These are phyloP conservation scores for Aspidoscelis tigris DNA, from an alignment of 2,113 vertebrate species.

Conservation along the genomic window DNA sequence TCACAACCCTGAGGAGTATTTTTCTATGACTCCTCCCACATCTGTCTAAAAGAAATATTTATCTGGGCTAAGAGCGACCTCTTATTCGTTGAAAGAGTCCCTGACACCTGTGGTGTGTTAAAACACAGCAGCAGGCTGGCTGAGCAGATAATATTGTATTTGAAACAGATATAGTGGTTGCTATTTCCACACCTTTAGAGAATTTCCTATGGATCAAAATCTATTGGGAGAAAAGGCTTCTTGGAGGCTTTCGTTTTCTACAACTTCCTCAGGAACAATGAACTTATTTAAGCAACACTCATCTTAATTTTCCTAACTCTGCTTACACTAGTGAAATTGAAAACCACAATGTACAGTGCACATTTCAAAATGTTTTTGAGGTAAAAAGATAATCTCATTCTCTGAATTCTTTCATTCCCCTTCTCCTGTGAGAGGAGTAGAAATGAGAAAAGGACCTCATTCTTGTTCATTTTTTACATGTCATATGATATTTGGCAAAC, in stretches of 20 bases:
- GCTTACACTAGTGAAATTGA: background rate
- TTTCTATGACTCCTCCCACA: background rate
- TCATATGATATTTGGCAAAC: too few species aligned
- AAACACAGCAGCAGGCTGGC: background rate
- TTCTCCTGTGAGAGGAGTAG: background rate
- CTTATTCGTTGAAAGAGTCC: background rate
- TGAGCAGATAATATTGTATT: background rate
- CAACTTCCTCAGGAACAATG: background rate
- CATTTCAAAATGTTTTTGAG: background rate
- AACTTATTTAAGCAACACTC: background rate
- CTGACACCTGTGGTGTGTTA: too few species aligned
- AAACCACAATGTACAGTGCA: background rate
- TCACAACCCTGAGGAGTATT: background rate
- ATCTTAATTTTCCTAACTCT: background rate
- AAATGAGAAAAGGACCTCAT: background rate
- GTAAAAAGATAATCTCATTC: background rate
- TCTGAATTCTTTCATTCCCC: background rate
- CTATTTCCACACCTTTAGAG: background rate
- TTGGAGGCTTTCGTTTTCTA: background rate
- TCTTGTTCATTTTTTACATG: background rate
- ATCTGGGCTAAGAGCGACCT: background rate
- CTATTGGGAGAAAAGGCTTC: background rate
- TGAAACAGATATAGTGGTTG: background rate
- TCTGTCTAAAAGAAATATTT: background rate
- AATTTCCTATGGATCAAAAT: background rate